A percentile compares a stretch with the other conserved stretches of the same genome.
Conservation (phyloP, 1,140 invertebrate species). For the Hirudo medicinalis region DNA sequence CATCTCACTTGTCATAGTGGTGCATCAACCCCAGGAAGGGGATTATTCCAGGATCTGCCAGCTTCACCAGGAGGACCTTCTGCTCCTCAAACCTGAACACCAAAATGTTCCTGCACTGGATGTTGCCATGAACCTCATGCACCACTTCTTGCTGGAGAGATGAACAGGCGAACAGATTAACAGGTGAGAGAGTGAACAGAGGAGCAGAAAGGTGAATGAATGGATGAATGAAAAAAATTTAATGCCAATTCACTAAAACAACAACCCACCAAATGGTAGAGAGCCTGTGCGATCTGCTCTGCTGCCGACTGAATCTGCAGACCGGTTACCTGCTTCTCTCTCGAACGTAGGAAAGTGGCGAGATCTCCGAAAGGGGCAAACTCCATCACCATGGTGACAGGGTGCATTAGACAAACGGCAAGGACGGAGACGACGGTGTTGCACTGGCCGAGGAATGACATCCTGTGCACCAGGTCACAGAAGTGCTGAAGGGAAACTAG, state of each 20-base stretch:
- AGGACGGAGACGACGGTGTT: slow-evolving; percentile 12
- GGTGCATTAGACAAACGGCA: slow-evolving; percentile 16
- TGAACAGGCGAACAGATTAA: no score
- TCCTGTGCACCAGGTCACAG: neutral
- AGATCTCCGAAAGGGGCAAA: slow-evolving; percentile 11
- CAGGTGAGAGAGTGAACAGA: neutral
- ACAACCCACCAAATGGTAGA: slow-evolving; percentile 8
- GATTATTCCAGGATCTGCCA: slow-evolving; percentile 26
- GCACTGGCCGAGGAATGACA: slow-evolving; percentile 4
- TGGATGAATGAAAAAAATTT: neutral
- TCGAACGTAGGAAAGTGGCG: slow-evolving; percentile 5
- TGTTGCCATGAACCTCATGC: slow-evolving; percentile 22
- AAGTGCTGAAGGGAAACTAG: neutral
- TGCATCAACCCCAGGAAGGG: slow-evolving; percentile 18
- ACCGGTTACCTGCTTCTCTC: neutral
- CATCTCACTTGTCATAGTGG: neutral
- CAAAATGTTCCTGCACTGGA: slow-evolving; percentile 25
- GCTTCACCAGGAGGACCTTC: slow-evolving; percentile 20
- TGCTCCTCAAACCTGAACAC: slow-evolving; percentile 19
- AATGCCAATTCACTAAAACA: neutral
- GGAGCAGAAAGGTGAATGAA: neutral
- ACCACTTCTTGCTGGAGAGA: slow-evolving; percentile 5
- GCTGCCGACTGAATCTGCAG: slow-evolving; percentile 9
- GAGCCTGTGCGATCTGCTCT: slow-evolving; percentile 17
- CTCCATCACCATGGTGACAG: slow-evolving; percentile 14